A percentile compares a stretch with the other conserved stretches of the same genome.
phyloP scores from a whole-genome alignment of 2,888 invertebrate species.

The Hirtodrosophila trivittata region DNA sequence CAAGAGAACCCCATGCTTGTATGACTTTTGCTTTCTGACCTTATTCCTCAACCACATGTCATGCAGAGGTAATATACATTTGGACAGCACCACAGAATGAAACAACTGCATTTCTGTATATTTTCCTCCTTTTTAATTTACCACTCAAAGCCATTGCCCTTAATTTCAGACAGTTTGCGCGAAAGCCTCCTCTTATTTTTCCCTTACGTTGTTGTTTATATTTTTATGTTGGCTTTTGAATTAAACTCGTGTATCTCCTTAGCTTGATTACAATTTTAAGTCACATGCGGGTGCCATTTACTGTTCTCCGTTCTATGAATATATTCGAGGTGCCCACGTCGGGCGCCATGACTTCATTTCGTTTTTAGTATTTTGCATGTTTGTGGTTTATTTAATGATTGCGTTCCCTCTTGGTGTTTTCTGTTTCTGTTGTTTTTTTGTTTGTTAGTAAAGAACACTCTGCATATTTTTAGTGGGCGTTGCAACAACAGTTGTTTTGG shows the following conservation, averaged over 20 bases:
- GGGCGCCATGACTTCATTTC: slow-evolving; percentile 35
- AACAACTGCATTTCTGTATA: slow-evolving; percentile 20
- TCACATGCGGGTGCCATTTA: no score
- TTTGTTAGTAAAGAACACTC: slow-evolving; percentile 1
- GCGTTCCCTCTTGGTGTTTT: slow-evolving; percentile 12
- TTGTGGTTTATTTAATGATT: slow-evolving; percentile 33
- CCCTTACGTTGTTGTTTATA: slow-evolving; percentile 10
- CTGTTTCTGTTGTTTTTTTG: background rate
- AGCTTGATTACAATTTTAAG: no score
- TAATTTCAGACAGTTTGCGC: background rate
- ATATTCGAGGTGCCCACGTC: slow-evolving; percentile 2
- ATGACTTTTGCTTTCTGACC: slow-evolving; percentile 3
- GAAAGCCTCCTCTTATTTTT: slow-evolving; percentile 2
- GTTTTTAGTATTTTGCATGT: slow-evolving; percentile 40
- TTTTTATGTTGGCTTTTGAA: background rate
- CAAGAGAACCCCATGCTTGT: slow-evolving; percentile 1
- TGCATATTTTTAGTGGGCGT: slow-evolving; percentile 37
- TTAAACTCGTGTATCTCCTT: no score
- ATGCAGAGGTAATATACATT: slow-evolving; percentile 33
- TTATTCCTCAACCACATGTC: slow-evolving; percentile 14
- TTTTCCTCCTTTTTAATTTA: slow-evolving; percentile 18
- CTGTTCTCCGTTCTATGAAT: background rate
- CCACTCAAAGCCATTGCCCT: background rate
- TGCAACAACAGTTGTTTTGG: slow-evolving; percentile 11
- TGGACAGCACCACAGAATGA: slow-evolving; percentile 3